These are phyloP conservation scores for Pteronotus mesoamericanus DNA, from an alignment of 2,797 vertebrate species.

Conservation along the genomic window DNA sequence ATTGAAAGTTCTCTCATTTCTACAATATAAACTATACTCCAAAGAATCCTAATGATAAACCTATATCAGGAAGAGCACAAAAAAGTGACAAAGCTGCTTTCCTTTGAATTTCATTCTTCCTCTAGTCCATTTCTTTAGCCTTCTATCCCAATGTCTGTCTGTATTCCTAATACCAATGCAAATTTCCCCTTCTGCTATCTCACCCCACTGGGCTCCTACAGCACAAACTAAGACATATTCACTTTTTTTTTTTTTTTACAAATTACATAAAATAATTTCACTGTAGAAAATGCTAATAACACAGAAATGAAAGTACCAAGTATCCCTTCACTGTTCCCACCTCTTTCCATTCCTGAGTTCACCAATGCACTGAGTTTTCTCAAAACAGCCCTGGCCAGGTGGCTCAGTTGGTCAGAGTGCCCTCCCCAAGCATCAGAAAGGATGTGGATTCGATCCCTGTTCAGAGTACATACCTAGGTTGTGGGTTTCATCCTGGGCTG, in stretches of 20 bases:
- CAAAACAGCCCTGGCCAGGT: not conserved
- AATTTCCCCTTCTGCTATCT: not conserved
- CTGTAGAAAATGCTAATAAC: not conserved
- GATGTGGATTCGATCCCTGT: not conserved
- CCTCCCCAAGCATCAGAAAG: not conserved
- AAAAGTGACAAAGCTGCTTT: not conserved
- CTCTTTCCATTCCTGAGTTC: not conserved
- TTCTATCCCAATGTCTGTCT: not conserved
- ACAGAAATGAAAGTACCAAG: not conserved
- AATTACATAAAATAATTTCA: not conserved
- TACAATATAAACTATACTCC: not conserved
- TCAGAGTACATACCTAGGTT: not conserved
- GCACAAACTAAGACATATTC: not conserved
- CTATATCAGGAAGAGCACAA: not conserved
- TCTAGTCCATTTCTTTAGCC: not conserved
- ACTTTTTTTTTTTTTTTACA: not conserved
- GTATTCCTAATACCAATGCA: not conserved
- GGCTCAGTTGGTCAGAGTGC: not conserved
- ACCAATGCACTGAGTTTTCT: not conserved
- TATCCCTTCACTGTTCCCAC: not conserved
- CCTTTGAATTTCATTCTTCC: not conserved
- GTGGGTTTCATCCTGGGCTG: not conserved
- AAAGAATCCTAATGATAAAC: not conserved
- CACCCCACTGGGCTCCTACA: not conserved
- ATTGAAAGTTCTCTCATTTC: not conserved